These are phyloP conservation scores for Ashinkailepas kermadecensis DNA, from an alignment of 2,888 invertebrate species.

Conservation along the genomic window DNA sequence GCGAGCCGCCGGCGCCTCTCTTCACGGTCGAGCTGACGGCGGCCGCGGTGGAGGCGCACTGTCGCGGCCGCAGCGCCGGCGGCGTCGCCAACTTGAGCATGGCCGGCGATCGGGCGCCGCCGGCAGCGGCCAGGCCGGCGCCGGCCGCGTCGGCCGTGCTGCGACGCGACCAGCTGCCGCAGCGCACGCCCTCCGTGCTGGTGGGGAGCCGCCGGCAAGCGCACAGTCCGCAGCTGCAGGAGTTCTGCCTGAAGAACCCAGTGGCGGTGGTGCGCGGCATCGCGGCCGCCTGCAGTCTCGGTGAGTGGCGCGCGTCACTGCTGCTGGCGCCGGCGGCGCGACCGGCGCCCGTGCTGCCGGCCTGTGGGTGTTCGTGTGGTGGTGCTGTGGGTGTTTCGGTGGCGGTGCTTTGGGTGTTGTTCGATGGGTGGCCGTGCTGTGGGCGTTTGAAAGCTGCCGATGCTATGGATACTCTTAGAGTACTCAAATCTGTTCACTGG, in stretches of 20 bases:
- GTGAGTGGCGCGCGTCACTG: constrained; percentile 38
- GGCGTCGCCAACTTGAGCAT: constrained; percentile 31
- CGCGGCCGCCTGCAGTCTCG: constrained; percentile 87
- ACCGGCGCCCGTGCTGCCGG: no score
- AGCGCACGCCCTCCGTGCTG: constrained; percentile 83
- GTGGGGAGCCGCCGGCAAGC: constrained; percentile 96
- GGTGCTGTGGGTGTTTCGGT: no score
- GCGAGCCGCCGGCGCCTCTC: no score
- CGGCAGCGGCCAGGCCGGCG: constrained; percentile 82
- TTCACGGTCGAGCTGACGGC: constrained; percentile 62
- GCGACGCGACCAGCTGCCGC: constrained; percentile 77
- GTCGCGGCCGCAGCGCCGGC: constrained; percentile 39
- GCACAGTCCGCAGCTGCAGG: constrained; percentile 89
- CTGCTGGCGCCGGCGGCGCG: no score
- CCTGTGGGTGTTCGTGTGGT: no score
- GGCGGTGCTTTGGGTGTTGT: no score
- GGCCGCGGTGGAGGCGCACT: constrained; percentile 46
- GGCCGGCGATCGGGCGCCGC: constrained; percentile 48
- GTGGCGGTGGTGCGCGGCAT: constrained; percentile 93
- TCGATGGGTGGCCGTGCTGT: no score
- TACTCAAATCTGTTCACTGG: no score
- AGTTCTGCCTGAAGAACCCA: constrained; percentile 94
- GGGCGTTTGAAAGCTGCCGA: no score
- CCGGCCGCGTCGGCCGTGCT: constrained; percentile 71
- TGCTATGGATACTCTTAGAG: no score